Base-by-base conservation (phyloP, 2,797 vertebrate genomes). In the Microhierax caerulescens region DNA sequence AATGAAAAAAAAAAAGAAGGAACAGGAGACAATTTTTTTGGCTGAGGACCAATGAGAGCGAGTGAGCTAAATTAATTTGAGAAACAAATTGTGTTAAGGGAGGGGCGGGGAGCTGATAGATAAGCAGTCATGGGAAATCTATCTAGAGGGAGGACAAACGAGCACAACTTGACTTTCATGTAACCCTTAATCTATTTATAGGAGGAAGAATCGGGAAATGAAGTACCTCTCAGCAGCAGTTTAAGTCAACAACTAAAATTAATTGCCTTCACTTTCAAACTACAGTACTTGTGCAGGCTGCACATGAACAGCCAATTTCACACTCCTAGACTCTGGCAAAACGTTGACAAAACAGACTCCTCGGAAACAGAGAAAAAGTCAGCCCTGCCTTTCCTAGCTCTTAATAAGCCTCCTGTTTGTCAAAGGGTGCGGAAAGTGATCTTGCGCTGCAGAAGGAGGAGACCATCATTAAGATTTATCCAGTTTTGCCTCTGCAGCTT, bases 241-340 rank as follows among this genome's bases (percentile, higher is more conserved):
- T 98, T 96, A 98, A 98, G 96, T 98, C 96, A 98, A 98, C 97
- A 98, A 96, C 93, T 92, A 73, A 97, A 98, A 98, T 97, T 97
- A 98, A 98, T 98, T 98, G 96, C 97, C 86, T 97, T 97, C 93
- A 94, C 91, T 98, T 97, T 95, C 76, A 95, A 96, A 94, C 82
- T 92, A 75, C n/a, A 57, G 90, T 89, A 91, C 76, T 96, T 93
- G 74, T 75, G 67, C 95, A 91, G 91, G 51, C 63, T 88, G 80
- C 93, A 50, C 75, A 97, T 72, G 96, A 97, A 92, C 73, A 92
- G 89, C 93, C 83, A 91, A 77, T 96, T 96, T 93, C 93, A 93
- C 91, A 95, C 90, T 95, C 79, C 24, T 36, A 85, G 94, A 76
- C 85, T 93, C 84, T 75, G 92, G 92, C 51, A 85, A 95, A 96